Base-by-base conservation (phyloP, 2,113 vertebrate species). In the Myotis lucifugus region DNA sequence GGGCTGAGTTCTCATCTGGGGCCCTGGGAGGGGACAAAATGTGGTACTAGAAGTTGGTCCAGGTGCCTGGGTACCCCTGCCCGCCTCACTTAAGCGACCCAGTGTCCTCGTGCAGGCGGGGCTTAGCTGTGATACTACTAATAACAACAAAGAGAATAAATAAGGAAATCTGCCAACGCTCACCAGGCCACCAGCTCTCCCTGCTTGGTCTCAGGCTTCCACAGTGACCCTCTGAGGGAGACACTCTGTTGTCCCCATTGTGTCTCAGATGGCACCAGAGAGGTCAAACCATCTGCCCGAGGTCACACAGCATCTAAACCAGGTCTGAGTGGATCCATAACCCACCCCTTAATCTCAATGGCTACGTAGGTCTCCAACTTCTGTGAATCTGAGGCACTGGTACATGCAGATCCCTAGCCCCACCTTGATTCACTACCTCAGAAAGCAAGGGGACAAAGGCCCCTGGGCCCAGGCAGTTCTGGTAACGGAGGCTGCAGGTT, bases 41-140 rank as follows among this genome's bases (percentile, higher is more conserved):
- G 1, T 64, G 23, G 46, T 61, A 50, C 8, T 2, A 19, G 42
- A 37, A 8, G 42, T 27, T 21, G 10, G 34, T n/a, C 6, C 52
- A 37, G 18, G 37, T 14, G 5, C 2, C 77, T 56, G 42, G 48
- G 69, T 52, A 6, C 32, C 19, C 74, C 34, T 1, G 0, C 2
- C 6, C 21, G 46, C n/a, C 56, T 50, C 66, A 50, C 67, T 46
- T 66, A 34, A 79, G 66, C 0, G 21, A 7, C 29, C 7, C 19
- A 0, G 2, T 2, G 66, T 18, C 66, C 81, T 37, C 0, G 8
- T 21, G 4, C 5, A 37, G 48, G 27, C 40, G 8, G 21, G 25
- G 9, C 17, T 6, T 25, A n/a, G 37, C n/a, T 14, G 5, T 12
- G 19, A 59, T 13, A 29, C 66, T 56, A 61, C 56, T 48, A 34